Evolutionary conservation across 2,797 vertebrate genomes (phyloP).

Genomic region (Pseudochromis fuscus): DNA sequence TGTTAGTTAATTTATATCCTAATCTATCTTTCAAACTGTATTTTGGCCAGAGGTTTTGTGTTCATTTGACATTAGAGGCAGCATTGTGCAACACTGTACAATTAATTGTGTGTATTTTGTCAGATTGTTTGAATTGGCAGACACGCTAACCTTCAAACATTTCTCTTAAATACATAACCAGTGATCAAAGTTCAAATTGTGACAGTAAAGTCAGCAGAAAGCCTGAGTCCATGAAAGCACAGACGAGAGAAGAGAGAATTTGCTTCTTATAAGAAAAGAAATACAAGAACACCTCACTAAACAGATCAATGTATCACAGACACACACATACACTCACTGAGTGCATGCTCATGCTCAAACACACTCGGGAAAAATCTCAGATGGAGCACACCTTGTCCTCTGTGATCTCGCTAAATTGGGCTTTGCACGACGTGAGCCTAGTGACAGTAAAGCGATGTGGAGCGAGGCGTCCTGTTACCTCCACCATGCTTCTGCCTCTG

Average conservation of each 20-base stretch:
- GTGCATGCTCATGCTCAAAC: neutral
- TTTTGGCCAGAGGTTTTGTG: too few relatives aligned
- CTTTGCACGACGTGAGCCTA: conserved; percentile 14
- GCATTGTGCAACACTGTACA: too few relatives aligned
- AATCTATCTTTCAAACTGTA: too few relatives aligned
- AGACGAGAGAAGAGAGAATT: too few relatives aligned
- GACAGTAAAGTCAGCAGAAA: neutral
- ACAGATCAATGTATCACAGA: neutral
- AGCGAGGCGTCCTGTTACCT: conserved; percentile 40
- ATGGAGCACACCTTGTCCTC: conserved; percentile 27
- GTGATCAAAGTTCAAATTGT: neutral
- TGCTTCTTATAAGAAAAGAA: neutral
- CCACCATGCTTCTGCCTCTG: conserved; percentile 17
- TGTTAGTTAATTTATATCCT: too few relatives aligned
- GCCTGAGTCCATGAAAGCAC: neutral
- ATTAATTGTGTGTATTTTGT: too few relatives aligned
- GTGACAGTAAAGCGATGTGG: conserved; percentile 37
- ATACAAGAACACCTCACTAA: neutral
- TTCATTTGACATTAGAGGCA: too few relatives aligned
- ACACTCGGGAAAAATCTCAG: conserved; percentile 14
- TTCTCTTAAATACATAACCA: neutral
- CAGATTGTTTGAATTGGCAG: too few relatives aligned
- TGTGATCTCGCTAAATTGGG: conserved; percentile 42
- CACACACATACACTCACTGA: neutral
- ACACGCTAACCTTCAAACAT: neutral